Base-by-base conservation (phyloP, 1,140 invertebrate genomes). In the Diabrotica virgifera region DNA sequence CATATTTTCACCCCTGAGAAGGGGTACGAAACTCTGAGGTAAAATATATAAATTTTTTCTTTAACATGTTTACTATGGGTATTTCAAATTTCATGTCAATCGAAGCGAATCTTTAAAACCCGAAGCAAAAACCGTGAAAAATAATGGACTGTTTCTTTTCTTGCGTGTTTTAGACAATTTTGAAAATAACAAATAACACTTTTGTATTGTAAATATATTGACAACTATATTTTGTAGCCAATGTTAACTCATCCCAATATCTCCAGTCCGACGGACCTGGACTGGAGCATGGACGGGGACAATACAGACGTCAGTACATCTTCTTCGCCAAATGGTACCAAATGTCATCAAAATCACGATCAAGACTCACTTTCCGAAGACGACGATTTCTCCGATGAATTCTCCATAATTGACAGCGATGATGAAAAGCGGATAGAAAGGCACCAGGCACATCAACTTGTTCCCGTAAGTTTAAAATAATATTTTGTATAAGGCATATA, bases 351-450 rank as follows among this genome's bases (percentile, higher is more conserved):
- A 7, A 67, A 61, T 62, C 74, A 71, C 10, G 77, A 78, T 57
- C 59, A 62, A 5, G 78, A 80, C 66, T 79, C 77, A 7, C 62
- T 78, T 38, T 79, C 78, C 2, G 79, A 80, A 14, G 79, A 80
- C 52, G 78, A 79, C 57, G 78, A 79, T 65, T 72, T 78, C 52
- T 78, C 76, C 11, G 78, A 79, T 57, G 78, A 79, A 46, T 77
- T 78, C 64, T 79, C 78, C 0, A 53, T 79, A 7, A 67, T 75
- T 2, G 78, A 79, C 36, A 79, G 78, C 62, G 78, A 79, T 54
- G 78, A 79, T n/a, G 78, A 79, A 52, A 77, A 72, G 62, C 54
- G 71, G 24, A 51, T 55, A n/a, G 73, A 74, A 38, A 53, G 63
- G 53, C 69, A 63, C 51, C 53, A 64, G 10, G 55, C 67, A 10